A percentile compares a stretch with the other conserved stretches of the same genome.
Evolutionary conservation across 2,113 vertebrate genomes (phyloP).

Genomic region (Etia nguti): DNA sequence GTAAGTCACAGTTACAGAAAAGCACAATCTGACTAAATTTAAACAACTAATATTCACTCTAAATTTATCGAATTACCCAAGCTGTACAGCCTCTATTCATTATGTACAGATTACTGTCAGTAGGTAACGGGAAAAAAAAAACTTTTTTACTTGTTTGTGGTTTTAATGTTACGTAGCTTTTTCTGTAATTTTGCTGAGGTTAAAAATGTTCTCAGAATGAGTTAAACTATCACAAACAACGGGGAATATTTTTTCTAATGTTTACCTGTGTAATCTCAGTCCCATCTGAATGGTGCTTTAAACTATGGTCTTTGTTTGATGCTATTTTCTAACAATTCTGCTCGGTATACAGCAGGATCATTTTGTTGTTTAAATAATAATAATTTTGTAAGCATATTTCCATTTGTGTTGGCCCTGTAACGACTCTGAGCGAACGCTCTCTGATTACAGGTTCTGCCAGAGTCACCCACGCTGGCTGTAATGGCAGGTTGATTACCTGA

Average conservation of each 20-base stretch:
- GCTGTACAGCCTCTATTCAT: neutral
- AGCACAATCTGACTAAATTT: neutral
- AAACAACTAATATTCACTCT: neutral
- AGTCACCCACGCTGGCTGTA: neutral
- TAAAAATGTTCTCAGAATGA: neutral
- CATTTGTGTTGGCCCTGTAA: neutral
- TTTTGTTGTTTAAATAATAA: neutral
- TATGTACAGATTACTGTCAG: neutral
- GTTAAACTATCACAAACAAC: neutral
- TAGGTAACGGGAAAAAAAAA: neutral
- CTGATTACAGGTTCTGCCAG: constrained; percentile 1
- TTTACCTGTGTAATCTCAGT: neutral
- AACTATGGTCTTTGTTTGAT: neutral
- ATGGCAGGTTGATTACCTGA: neutral
- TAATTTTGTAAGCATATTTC: neutral
- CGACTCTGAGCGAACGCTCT: neutral
- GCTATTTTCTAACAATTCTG: neutral
- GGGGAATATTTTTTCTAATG: neutral
- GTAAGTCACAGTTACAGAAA: neutral
- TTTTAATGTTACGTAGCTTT: neutral
- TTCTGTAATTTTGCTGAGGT: neutral
- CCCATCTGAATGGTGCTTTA: neutral
- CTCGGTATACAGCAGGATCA: neutral
- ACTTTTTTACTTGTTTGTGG: too few relatives aligned
- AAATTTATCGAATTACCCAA: neutral